Conservation (phyloP, 2,888 invertebrate genomes). For the Campoplex nolae region DNA sequence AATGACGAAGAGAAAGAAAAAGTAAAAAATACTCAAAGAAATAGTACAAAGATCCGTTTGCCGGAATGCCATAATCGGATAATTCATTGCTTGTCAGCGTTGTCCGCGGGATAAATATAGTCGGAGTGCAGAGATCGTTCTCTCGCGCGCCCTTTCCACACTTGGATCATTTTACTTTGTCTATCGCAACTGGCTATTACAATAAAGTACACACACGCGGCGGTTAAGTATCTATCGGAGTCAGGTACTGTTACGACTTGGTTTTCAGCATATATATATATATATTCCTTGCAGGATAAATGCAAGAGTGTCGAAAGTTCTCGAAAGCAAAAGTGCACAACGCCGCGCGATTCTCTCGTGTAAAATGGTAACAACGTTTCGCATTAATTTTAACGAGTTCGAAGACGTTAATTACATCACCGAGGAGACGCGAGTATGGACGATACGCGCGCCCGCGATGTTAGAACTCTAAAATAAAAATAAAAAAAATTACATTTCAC, state of each 20-base stretch:
- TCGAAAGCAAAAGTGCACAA: slow-evolving; percentile 40
- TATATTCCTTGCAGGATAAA: background rate
- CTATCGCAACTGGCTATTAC: slow-evolving; percentile 41
- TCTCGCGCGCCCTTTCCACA: slow-evolving; percentile 4
- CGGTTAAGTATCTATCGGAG: slow-evolving; percentile 6
- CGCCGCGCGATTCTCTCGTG: background rate
- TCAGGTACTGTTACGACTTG: background rate
- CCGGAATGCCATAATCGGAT: slow-evolving; percentile 27
- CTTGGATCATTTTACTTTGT: slow-evolving; percentile 47
- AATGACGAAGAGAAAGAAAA: background rate
- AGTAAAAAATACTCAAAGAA: background rate
- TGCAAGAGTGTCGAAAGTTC: slow-evolving; percentile 43
- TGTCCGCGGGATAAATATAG: slow-evolving; percentile 27
- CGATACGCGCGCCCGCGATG: slow-evolving; percentile 15
- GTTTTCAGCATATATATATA: slow-evolving; percentile 1
- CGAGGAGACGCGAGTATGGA: slow-evolving; percentile 18
- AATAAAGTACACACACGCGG: slow-evolving; percentile 21
- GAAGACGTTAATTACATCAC: slow-evolving; percentile 54
- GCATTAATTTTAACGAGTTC: slow-evolving; percentile 53
- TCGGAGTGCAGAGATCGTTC: slow-evolving; percentile 17
- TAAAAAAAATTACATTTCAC: slow-evolving; percentile 6
- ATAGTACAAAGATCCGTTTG: slow-evolving; percentile 18
- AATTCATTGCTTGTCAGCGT: slow-evolving; percentile 55
- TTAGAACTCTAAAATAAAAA: background rate
- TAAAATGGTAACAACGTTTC: slow-evolving; percentile 4